Evolutionary conservation across 2,113 vertebrate genomes (phyloP), one percentile per base, ranked within the genome.

Genomic region (Rostratula benghalensis): DNA sequence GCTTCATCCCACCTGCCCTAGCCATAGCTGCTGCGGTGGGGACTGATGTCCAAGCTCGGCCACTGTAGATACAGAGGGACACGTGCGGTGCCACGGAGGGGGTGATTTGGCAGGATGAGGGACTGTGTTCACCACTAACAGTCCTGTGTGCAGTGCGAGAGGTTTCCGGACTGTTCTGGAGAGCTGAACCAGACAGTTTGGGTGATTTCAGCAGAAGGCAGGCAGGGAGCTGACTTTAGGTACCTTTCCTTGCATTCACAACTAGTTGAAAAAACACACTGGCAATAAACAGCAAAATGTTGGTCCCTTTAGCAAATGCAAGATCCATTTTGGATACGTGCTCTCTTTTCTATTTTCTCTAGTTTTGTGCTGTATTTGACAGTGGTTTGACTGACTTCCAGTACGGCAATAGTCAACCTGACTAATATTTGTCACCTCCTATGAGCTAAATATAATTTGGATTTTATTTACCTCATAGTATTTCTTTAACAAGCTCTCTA

Each of bases 401-500:
- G 92, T 50, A 73, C 82, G 64, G 68, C 86, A 84, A 37, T 33
- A 90, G 77, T 56, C 94, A 93, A 73, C 69, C 59, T 93, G 70
- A 76, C 33, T 68, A 89, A 45, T 84, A 75, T 73, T 87, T 96
- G 86, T 95, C 89, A 85, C 91, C 91, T 95, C 57, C 73, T 85
- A 15, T 76, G 77, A 90, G n/a, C 86, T 94, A 94, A 94, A 94
- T 96, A 94, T 91, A 91, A 84, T 89, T 50, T 43, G 77, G 81
- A 84, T 96, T 94, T 94, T 94, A 89, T 94, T 94, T 94, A 93
- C 78, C 74, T 90, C 68, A 51, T 60, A 88, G 80, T 61, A 87
- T 89, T 93, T 94, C 89, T 95, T 94, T 94, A 93, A 90, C 57
- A 81, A 84, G 53, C n/a, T 63, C 73, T 82, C 86, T 73, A 53